Base-by-base conservation (phyloP, 2,113 vertebrate species). In the Xiphias gladius region DNA sequence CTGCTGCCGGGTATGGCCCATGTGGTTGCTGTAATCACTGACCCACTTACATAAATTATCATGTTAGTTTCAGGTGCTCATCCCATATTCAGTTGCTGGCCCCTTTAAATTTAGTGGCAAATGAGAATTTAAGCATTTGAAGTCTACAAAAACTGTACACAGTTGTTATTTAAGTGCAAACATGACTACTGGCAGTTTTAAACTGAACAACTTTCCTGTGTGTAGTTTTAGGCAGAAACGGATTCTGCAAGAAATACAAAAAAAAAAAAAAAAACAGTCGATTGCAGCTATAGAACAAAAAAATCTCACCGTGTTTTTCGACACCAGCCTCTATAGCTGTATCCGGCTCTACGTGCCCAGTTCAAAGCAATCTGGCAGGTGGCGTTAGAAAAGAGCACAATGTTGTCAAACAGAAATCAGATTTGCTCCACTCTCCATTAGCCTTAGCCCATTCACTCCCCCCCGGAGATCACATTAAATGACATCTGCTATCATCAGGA, bases 381-480 rank as follows among this genome's bases (percentile, higher is more conserved):
- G 80, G 63, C 85, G 82, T 86, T 85, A 54, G 84, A 72, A 86
- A 90, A 87, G 70, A 86, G 82, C 79, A 86, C 86, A 88, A 85
- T 90, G 86, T 93, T 91, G 92, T 91, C 91, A 85, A 93, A 89
- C 86, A 88, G 80, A 93, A 92, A 94, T 93, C 91, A 84, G 88
- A 94, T 93, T 92, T 90, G 88, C 88, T 91, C 86, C 73, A 78
- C 90, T 93, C 90, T 93, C 91, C 88, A 91, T 93, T 93, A 93
- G 88, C 90, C 83, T 86, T 82, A 82, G 86, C 84, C 76, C 86
- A 79, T 90, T 90, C 75, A 65, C 84, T 86, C 62, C 88, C 81
- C 87, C 79, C 80, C 41, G 10, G 88, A 91, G 91, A 93, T 91
- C 92, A 92, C 88, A 91, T 93, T 93, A 94, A 95, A 92, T 91